phyloP scores from a whole-genome alignment of 2,113 vertebrate species.

The Platichthys flesus region DNA sequence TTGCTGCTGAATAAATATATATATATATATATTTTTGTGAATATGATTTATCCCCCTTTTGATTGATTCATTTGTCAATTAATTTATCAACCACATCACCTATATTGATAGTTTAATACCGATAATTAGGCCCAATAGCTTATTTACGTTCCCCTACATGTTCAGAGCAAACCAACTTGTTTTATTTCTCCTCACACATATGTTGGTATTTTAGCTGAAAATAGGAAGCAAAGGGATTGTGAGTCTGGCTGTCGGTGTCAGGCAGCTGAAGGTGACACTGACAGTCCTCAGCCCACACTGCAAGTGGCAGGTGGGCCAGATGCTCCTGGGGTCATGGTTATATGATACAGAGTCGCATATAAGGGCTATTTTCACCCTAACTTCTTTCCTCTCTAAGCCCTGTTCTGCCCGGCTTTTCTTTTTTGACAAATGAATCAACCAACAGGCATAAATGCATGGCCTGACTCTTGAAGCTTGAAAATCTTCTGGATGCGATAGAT shows the following conservation, averaged over 20 bases:
- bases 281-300: slow-evolving; percentile 63
- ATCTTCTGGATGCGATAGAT: slow-evolving; percentile 71
- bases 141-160: not conserved
- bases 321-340: slow-evolving; percentile 36
- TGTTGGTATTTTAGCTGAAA: slow-evolving; percentile 38
- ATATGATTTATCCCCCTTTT: slow-evolving; percentile 63
- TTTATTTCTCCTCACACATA: slow-evolving; percentile 3
- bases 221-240: slow-evolving; percentile 20
- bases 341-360: slow-evolving; percentile 40
- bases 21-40: slow-evolving; percentile 43
- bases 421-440: slow-evolving; percentile 74
- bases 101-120: not conserved
- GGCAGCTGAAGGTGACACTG: slow-evolving; percentile 67
- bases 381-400: slow-evolving; percentile 8
- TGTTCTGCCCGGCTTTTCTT: not conserved
- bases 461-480: slow-evolving; percentile 77
- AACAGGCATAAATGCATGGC: slow-evolving; percentile 80
- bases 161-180: not conserved
- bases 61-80: slow-evolving; percentile 77
- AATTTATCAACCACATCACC: not conserved
- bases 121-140: not conserved
- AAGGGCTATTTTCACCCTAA: slow-evolving; percentile 72
- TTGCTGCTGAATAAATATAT: slow-evolving; percentile 64
- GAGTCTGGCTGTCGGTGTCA: slow-evolving; percentile 30
- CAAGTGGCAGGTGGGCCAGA: slow-evolving; percentile 59